Evolutionary conservation across 2,888 invertebrate genomes (phyloP).

Genomic region (Sipha maydis): DNA sequence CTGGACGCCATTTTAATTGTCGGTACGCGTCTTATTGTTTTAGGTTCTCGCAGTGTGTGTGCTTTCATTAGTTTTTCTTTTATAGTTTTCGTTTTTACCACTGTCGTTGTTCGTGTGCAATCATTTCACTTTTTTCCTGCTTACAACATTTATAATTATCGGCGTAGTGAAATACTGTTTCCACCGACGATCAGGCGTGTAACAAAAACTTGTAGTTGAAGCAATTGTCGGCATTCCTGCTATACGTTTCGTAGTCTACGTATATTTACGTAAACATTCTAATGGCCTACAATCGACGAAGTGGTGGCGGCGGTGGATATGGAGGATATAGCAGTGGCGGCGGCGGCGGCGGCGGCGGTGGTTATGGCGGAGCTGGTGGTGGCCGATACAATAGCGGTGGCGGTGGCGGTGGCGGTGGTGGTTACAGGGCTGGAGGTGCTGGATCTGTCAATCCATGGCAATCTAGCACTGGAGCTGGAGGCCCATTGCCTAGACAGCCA

Average conservation of each 20-base stretch:
- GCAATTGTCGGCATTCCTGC: no score
- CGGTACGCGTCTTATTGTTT: neutral
- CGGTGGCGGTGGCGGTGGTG: neutral
- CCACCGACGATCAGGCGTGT: neutral
- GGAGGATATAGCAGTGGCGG: neutral
- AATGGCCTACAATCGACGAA: constrained; percentile 53
- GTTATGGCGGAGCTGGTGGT: neutral
- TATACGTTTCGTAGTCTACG: neutral
- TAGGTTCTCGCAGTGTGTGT: no score
- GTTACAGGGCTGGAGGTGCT: constrained; percentile 14
- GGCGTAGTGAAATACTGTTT: neutral
- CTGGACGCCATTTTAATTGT: constrained; percentile 37
- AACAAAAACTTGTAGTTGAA: no score
- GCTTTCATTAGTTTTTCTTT: neutral
- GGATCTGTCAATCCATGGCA: constrained; percentile 42
- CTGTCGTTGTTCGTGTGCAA: neutral
- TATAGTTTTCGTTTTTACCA: neutral
- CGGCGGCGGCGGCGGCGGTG: neutral
- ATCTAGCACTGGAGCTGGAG: neutral
- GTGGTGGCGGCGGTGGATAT: constrained; percentile 1
- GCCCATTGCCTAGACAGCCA: constrained; percentile 3
- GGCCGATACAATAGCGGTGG: neutral
- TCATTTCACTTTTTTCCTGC: neutral
- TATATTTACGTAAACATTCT: neutral
- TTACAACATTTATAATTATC: neutral